phyloP scores from a whole-genome alignment of 1,140 invertebrate species.

The Aphis gossypii region DNA sequence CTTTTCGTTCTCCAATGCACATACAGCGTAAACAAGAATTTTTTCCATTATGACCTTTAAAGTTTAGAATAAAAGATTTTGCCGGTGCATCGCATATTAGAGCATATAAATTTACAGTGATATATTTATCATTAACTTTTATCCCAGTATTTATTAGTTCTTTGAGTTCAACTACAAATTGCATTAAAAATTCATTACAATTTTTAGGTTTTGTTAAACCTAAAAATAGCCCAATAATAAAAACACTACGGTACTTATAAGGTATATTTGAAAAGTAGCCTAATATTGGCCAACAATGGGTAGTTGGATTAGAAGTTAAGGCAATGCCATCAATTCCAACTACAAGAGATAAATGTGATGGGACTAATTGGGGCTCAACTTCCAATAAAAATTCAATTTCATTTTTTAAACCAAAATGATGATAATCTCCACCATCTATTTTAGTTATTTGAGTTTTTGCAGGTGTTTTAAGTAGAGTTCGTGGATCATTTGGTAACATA shows the following conservation, averaged over 20 bases:
- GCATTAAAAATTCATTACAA: slow-evolving; percentile 22
- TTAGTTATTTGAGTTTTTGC: background rate
- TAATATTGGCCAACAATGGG: slow-evolving; percentile 11
- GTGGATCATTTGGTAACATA: background rate
- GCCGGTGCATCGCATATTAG: background rate
- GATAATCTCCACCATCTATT: background rate
- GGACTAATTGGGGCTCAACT: background rate
- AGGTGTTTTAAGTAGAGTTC: slow-evolving; percentile 20
- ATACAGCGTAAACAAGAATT: background rate
- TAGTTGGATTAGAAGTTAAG: background rate
- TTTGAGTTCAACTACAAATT: background rate
- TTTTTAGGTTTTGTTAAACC: background rate
- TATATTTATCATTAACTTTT: background rate
- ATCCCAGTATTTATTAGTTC: background rate
- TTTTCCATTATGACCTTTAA: background rate
- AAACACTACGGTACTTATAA: background rate
- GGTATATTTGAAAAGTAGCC: slow-evolving; percentile 14
- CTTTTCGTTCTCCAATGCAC: background rate
- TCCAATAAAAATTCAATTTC: background rate
- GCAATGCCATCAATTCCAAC: slow-evolving; percentile 16
- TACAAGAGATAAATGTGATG: background rate
- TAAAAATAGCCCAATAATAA: slow-evolving; percentile 41
- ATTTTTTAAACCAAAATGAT: background rate
- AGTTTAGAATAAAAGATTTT: background rate
- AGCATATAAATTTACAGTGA: background rate